Evolutionary conservation across 2,113 vertebrate species (phyloP), one percentile per base, ranked within the genome.

Genomic region (Toxostoma redivivum): DNA sequence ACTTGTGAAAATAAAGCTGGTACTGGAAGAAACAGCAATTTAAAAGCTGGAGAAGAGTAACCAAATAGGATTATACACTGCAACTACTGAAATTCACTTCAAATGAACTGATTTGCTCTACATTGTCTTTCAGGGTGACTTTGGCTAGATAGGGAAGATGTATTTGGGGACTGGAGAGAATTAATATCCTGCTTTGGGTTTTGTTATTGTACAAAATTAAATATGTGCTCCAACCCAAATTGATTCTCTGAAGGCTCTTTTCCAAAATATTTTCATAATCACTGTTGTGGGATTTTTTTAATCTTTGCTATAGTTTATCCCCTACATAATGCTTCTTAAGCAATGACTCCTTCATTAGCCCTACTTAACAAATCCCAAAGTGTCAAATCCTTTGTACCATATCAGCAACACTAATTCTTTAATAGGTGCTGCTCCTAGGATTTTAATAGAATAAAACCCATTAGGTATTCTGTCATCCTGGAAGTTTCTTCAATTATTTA

Each of bases 191-290:
- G 64, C 80, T 92, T 83, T 90, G 81, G 67, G 57, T 88, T 94
- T 89, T 95, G 86, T 81, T 97, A 81, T 89, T 90, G 17, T 53
- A 66, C 65, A 79, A 92, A 96, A 95, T 91, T 96, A 92, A 89
- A 82, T 61, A 85, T 54, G 8, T 6, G 7, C 21, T 66, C 13
- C 71, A 93, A 81, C 77, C 45, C 66, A 93, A 77, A 96, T 64
- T 83, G n/a, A 92, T 94, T 96, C 86, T 95, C 91, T 47, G 10
- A 91, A 50, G 91, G 47, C 15, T 81, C 60, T 73, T 35, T 62
- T 95, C 77, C 47, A 94, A 96, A 97, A 94, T 95, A 86, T 96
- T 97, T 95, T 92, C 64, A 72, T 95, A 95, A 97, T 91, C 45
- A 66, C 77, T 92, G 79, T 73, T 95, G 56, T 95, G 94, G 88